Base-by-base conservation (phyloP, 2,888 invertebrate genomes). In the Erebia epiphron region DNA sequence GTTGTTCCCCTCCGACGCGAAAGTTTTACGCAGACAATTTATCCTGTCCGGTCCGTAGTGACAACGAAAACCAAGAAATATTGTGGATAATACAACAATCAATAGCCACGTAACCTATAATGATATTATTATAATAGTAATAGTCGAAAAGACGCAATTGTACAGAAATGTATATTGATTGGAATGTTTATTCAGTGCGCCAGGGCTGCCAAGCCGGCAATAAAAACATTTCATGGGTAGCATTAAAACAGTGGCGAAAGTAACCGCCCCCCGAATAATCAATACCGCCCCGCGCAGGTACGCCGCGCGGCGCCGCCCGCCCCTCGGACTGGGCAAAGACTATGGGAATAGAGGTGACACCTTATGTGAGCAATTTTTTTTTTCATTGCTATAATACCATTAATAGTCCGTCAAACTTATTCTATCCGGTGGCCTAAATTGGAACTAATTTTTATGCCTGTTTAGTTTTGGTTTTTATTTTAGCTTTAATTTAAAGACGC, bases 181-280 rank as follows among this genome's bases (percentile, higher is more conserved):
- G 80, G 76, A 81, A 83, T 86, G 84, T 87, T 86, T 86, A 88
- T 86, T 80, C 83, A 81, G 82, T 81, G 80, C 78, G 83, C 80
- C 81, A 78, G 80, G 82, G 81, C 83, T 82, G 85, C 83, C 85
- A 83, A 86, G 86, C 83, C 83, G 84, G 86, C 87, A 90, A 91
- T 91, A 91, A 92, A 92, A 92, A 89, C 90, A 89, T 91, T 91
- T 91, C 90, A 91, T 88, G 86, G 90, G 86, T 82, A 83, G 84
- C 88, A 91, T 92, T 92, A 92, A 91, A 92, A 92, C 91, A 91
- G 87, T 89, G 91, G 90, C 87, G 92, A 92, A 92, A 92, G 92
- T 92, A 91, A 91, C 90, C 90, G 88, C 84, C 84, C 80, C 79
- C 78, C 78, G 82, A 86, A 87, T 87, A 87, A 87, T 87, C 87